Percentiles rank a stretch among this genome's conserved stretches.
Evolutionary conservation across 1,140 invertebrate genomes (phyloP).

Genomic region (Procambarus clarkii): DNA sequence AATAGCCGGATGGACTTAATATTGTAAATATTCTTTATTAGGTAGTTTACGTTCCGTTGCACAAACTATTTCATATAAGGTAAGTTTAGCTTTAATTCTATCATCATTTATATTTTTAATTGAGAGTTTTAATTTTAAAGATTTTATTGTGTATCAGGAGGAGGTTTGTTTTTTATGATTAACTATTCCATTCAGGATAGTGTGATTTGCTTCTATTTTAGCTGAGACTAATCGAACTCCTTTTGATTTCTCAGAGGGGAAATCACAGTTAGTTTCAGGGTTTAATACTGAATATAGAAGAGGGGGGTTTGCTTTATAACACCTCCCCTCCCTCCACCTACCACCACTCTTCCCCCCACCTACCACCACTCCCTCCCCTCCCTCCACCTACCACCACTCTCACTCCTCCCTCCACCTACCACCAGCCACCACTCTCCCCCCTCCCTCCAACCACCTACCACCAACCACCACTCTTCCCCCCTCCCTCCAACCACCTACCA

Average conservation of each 20-base stretch:
- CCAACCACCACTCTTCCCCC: no score
- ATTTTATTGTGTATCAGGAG: background rate
- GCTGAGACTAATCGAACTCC: slow-evolving; percentile 85
- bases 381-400: no score
- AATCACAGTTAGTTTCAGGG: slow-evolving; percentile 82
- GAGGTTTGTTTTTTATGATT: background rate
- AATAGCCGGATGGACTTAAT: background rate
- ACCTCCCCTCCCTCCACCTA: no score
- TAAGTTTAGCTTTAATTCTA: background rate
- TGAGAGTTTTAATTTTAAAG: background rate
- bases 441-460: no score
- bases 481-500: no score
- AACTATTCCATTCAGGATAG: background rate
- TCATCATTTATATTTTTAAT: background rate
- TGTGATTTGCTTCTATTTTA: slow-evolving; percentile 74
- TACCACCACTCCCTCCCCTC: no score
- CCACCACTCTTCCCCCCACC: no score
- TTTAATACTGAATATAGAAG: slow-evolving; percentile 86
- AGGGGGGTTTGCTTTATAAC: slow-evolving; percentile 72
- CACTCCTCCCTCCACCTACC: no score
- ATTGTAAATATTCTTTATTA: background rate
- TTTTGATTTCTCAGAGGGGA: slow-evolving; percentile 86
- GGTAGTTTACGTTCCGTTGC: background rate
- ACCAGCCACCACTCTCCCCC: no score
- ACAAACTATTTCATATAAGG: background rate